phyloP scores from a whole-genome alignment of 2,888 invertebrate species.

The Cosmopolites sordidus region DNA sequence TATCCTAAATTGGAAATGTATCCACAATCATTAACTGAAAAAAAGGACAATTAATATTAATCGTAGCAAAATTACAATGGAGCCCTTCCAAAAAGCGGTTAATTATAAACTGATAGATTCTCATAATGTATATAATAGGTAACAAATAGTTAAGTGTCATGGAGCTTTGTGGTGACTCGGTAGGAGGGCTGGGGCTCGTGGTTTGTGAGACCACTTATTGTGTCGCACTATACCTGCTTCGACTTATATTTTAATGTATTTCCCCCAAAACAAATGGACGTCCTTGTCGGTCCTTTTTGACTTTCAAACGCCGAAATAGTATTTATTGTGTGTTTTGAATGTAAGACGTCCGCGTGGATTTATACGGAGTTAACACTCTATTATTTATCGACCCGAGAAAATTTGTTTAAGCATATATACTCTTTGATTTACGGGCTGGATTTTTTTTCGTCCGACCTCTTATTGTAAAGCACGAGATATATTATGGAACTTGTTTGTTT shows the following conservation, averaged over 20 bases:
- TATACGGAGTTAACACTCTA: conserved; percentile 43
- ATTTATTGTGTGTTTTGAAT: conserved; percentile 48
- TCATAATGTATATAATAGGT: conserved; percentile 45
- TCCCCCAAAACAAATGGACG: conserved; percentile 49
- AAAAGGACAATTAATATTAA: conserved; percentile 26
- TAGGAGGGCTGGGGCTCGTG: conserved; percentile 41
- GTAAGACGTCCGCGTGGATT: conserved; percentile 44
- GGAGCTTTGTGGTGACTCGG: conserved; percentile 43
- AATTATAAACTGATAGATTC: conserved; percentile 48
- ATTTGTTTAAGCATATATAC: conserved; percentile 37
- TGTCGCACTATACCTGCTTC: conserved; percentile 47
- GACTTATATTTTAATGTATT: conserved; percentile 50
- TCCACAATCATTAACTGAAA: conserved; percentile 19
- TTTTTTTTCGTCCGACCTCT: conserved; percentile 32
- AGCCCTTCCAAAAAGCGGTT: conserved; percentile 40
- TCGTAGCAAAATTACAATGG: conserved; percentile 36
- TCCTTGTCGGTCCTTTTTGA: conserved; percentile 46
- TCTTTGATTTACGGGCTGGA: conserved; percentile 37
- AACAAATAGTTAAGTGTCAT: conserved; percentile 49
- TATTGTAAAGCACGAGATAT: conserved; percentile 29
- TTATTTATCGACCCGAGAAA: conserved; percentile 41
- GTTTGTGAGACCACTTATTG: conserved; percentile 45
- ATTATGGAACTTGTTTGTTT: conserved; percentile 29
- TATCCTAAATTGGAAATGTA: conserved; percentile 18
- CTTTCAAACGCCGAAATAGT: conserved; percentile 44